Conservation (phyloP, 2,888 invertebrate genomes). For the Acanthacorydalis orientalis region DNA sequence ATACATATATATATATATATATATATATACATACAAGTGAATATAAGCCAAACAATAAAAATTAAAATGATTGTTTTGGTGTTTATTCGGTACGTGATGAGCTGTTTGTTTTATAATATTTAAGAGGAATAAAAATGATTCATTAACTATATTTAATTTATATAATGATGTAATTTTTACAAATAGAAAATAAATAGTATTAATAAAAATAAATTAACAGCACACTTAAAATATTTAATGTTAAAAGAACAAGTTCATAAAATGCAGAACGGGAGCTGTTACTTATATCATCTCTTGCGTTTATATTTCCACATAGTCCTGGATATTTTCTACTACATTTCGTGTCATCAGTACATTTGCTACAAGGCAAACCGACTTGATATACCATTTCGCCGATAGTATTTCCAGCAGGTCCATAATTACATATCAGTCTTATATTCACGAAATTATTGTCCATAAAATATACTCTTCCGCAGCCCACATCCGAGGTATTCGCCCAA, state of each 20-base stretch:
- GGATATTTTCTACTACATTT: background rate
- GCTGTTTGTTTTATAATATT: no score
- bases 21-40: no score
- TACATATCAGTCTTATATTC: conserved; percentile 22
- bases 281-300: background rate
- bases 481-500: conserved; percentile 1
- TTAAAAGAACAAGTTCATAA: background rate
- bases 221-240: background rate
- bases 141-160: no score
- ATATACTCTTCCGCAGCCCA: conserved; percentile 3
- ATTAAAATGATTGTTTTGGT: no score
- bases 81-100: no score
- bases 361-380: background rate
- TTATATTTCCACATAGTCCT: background rate
- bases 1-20: no score
- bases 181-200: no score
- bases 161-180: no score
- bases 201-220: no score
- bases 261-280: background rate
- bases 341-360: background rate
- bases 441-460: no score
- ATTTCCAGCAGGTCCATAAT: conserved; percentile 32
- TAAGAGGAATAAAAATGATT: no score
- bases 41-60: no score
- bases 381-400: conserved; percentile 20